These are phyloP conservation scores for Helostoma temminkii DNA, from an alignment of 2,797 vertebrate species.

Conservation along the genomic window DNA sequence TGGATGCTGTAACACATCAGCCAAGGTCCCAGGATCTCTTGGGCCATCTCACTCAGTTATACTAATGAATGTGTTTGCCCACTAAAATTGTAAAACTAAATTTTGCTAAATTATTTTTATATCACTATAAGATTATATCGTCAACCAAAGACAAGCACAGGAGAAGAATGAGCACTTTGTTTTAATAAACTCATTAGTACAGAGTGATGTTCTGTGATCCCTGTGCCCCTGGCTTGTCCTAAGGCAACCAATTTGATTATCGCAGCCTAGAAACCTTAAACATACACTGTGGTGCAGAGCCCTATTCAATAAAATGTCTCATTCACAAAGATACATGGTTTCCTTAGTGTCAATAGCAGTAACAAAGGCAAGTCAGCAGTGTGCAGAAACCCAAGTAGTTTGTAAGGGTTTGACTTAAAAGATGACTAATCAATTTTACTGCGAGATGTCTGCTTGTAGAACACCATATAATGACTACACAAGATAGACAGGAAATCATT, in stretches of 20 bases:
- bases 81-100: conserved; percentile 14
- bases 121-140: conserved; percentile 29
- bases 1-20: conserved; percentile 56
- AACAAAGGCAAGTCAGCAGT: conserved; percentile 39
- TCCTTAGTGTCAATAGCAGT: conserved; percentile 36
- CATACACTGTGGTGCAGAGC: conserved; percentile 42
- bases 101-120: conserved; percentile 5
- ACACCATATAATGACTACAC: not conserved
- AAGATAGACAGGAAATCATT: not conserved
- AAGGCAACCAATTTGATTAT: conserved; percentile 59
- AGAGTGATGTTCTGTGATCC: conserved; percentile 59
- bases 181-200: conserved; percentile 59
- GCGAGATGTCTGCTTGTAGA: conserved; percentile 18
- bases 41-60: conserved; percentile 26
- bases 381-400: conserved; percentile 9
- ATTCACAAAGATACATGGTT: conserved; percentile 26
- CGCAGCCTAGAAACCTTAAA: conserved; percentile 50
- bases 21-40: conserved; percentile 50
- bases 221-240: conserved; percentile 43
- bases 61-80: conserved; percentile 20
- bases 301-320: conserved; percentile 59
- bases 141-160: conserved; percentile 24
- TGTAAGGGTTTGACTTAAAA: conserved; percentile 25
- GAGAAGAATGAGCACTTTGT: conserved; percentile 37
- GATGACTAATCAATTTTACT: conserved; percentile 52